These are phyloP conservation scores for Pasiphila rectangulata DNA, from an alignment of 2,888 invertebrate species.

Conservation along the genomic window DNA sequence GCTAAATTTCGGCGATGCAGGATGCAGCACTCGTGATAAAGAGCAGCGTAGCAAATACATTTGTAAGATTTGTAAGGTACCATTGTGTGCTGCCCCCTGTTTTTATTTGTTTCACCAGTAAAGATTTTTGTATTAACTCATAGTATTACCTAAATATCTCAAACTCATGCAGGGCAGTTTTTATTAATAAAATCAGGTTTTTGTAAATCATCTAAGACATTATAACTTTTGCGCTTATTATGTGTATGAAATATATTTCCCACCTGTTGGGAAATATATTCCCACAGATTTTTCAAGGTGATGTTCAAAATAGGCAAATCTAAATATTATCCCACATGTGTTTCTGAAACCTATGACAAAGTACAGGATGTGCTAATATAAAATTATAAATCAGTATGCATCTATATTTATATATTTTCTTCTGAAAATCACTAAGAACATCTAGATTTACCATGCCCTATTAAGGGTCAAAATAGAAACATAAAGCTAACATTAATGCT, in stretches of 20 bases:
- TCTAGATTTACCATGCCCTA: background rate
- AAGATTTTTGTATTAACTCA: too few relatives aligned
- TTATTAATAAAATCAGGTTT: constrained; percentile 1
- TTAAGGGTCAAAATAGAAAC: too few relatives aligned
- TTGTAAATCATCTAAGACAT: too few relatives aligned
- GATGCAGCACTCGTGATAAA: background rate
- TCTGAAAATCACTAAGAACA: background rate
- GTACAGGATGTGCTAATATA: too few relatives aligned
- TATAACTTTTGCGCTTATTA: too few relatives aligned
- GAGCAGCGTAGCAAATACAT: background rate
- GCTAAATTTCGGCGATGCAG: background rate
- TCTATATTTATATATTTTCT: background rate
- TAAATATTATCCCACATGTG: background rate
- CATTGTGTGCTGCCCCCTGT: background rate
- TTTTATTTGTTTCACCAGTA: background rate
- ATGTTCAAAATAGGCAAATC: background rate
- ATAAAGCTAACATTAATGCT: too few relatives aligned
- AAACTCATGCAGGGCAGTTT: background rate
- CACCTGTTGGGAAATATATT: background rate
- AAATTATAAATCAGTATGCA: background rate
- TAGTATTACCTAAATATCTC: too few relatives aligned
- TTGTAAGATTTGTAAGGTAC: background rate
- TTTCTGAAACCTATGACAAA: too few relatives aligned
- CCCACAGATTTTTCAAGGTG: too few relatives aligned
- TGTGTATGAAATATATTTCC: constrained; percentile 1